A percentile compares a stretch with the other conserved stretches of the same genome.
Evolutionary conservation across 2,113 vertebrate species (phyloP).

Genomic region (Dromas ardeola): DNA sequence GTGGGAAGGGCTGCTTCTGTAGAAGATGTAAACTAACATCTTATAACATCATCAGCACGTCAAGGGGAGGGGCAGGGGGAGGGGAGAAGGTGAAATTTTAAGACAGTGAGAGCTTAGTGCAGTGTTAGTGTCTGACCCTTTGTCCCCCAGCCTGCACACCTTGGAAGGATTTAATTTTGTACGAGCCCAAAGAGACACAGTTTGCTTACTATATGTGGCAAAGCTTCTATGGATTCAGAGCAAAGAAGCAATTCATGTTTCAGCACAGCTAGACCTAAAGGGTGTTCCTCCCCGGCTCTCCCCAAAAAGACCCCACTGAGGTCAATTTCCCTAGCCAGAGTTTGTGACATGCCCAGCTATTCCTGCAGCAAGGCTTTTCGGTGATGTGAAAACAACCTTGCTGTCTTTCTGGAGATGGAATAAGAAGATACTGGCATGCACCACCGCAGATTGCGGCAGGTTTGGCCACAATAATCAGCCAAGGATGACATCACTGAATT

Average conservation of each 20-base stretch:
- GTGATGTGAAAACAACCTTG: background rate
- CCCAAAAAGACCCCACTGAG: background rate
- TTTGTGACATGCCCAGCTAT: background rate
- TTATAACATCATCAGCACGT: background rate
- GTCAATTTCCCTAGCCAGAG: background rate
- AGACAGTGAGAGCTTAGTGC: background rate
- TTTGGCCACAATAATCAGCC: background rate
- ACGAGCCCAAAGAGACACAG: background rate
- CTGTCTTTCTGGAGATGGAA: background rate
- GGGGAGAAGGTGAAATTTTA: background rate
- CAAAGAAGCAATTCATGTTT: background rate
- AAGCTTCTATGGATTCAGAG: background rate
- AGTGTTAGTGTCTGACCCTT: background rate
- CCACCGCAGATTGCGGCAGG: background rate
- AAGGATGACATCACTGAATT: background rate
- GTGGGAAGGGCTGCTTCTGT: background rate
- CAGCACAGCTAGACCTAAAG: background rate
- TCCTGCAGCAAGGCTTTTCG: background rate
- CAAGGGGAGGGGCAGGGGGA: background rate
- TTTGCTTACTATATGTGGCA: background rate
- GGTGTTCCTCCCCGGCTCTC: background rate
- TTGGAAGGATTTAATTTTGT: background rate
- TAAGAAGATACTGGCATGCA: background rate
- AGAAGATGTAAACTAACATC: background rate
- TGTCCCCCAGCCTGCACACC: background rate